Evolutionary conservation across 2,888 invertebrate species (phyloP), one percentile per base, ranked within the genome.

Genomic region (Polyploca ridens): DNA sequence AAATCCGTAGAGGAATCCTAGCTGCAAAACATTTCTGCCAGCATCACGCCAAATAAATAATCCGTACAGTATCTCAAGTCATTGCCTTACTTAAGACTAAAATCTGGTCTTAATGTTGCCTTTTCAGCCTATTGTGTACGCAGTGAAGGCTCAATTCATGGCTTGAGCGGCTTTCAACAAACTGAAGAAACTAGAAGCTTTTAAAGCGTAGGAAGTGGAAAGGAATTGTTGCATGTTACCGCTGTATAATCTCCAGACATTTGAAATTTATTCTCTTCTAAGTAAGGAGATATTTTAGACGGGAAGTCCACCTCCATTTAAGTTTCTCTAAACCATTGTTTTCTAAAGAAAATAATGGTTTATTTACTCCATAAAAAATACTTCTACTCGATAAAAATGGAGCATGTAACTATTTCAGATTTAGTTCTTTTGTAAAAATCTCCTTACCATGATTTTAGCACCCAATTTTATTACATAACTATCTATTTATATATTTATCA

Each of bases 31-130:
- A n/a, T 44, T 44, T 14, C 16, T 7, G 7, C 7, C 16, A 49
- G 4, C 49, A 16, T 16, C n/a, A 59, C n/a, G 14, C 8, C 33
- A 59, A 35, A 59, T 59, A 35, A 59, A 41, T 11, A 19, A 41
- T 16, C 59, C 35, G 10, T 77, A 81, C 75, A 71, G 78, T 85
- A 81, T 77, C 83, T 82, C 84, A 83, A 87, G 86, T 85, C 86
- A 89, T 88, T 86, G 85, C 86, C 79, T 87, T 86, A 83, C 88
- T 88, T 87, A 86, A 84, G 84, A 81, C 86, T 86, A 78, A 85
- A 88, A 88, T 88, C 86, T 88, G 85, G 80, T 83, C 83, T 84
- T 89, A 89, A 89, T 89, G 88, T 85, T 87, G 82, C 88, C 86
- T 87, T 86, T 85, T 86, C 84, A 89, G 81, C 75, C 86, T 79